These are phyloP conservation scores for Latrodectus elegans DNA, from an alignment of 2,888 invertebrate species.

Conservation along the genomic window DNA sequence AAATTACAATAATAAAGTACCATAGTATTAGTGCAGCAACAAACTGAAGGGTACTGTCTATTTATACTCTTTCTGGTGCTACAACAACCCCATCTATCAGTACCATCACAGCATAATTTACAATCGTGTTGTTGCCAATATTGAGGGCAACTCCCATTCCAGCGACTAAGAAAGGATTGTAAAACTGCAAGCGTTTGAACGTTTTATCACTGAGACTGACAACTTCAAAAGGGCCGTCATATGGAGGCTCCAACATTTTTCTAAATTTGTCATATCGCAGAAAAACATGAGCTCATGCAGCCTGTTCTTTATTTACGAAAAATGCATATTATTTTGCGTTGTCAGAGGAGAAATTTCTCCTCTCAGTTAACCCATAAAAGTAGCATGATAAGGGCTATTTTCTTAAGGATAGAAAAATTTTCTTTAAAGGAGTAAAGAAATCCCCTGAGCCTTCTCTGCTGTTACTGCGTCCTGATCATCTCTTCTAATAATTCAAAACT, in stretches of 20 bases:
- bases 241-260: background rate
- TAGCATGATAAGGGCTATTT: background rate
- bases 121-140: too few relatives aligned
- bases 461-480: background rate
- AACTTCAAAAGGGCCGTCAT: conserved; percentile 6
- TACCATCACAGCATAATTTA: too few relatives aligned
- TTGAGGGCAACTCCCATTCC: too few relatives aligned
- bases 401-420: conserved; percentile 9
- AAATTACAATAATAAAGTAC: too few relatives aligned
- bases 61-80: too few relatives aligned
- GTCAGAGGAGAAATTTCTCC: background rate
- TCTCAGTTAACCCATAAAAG: background rate
- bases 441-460: conserved; percentile 15
- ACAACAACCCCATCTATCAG: too few relatives aligned
- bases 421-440: conserved; percentile 5
- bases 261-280: background rate
- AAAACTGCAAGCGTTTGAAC: background rate
- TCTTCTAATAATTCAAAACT: conserved; percentile 6
- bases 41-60: too few relatives aligned
- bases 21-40: too few relatives aligned
- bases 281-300: background rate
- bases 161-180: too few relatives aligned
- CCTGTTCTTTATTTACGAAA: background rate
- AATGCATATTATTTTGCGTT: background rate
- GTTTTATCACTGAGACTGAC: background rate